Evolutionary conservation across 2,113 vertebrate species (phyloP), one percentile per base, ranked within the genome.

Genomic region (Poecile atricapillus): DNA sequence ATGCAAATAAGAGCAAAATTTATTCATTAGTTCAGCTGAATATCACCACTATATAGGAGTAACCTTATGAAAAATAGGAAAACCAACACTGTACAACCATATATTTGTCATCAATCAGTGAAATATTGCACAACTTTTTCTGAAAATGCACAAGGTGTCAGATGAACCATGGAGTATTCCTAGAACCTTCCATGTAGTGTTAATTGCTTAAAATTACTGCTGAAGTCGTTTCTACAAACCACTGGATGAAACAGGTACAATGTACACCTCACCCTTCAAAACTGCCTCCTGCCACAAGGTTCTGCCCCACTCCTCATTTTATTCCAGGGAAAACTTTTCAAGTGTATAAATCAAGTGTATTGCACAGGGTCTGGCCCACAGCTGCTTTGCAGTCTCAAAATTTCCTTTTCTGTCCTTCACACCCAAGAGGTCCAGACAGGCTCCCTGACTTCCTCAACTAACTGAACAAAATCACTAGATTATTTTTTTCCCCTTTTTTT

Each of bases 361-460:
- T 24, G 7, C 27, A 7, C 2, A 0, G 2, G 20, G 3, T n/a
- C 46, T 22, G 24, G 35, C 28, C 25, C 14, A 8, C 19, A 47
- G 12, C 18, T 39, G 63, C 47, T 73, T 50, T 90, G 56, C 59
- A 69, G 18, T 50, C 46, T 13, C 49, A 50, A 14, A 15, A n/a
- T 83, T 80, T 84, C 31, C 41, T 76, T 49, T 77, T 30, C 30
- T 55, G 1, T 31, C 49, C 41, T 75, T 63, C 56, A 35, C 0
- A 0, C 10, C 56, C 11, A 35, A 6, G n/a, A 71, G 33, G 33
- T 7, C 47, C 37, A 59, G 10, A 18, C 56, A 67, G 1, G 2
- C 31, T 83, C 59, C 50, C 37, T 46, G 46, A 39, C 17, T 49
- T 68, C 7, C 62, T 62, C 30, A n/a, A 77, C 43, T 35, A 78